Evolutionary conservation across 2,113 vertebrate species (phyloP), one percentile per base, ranked within the genome.

Genomic region (Pipra filicauda): DNA sequence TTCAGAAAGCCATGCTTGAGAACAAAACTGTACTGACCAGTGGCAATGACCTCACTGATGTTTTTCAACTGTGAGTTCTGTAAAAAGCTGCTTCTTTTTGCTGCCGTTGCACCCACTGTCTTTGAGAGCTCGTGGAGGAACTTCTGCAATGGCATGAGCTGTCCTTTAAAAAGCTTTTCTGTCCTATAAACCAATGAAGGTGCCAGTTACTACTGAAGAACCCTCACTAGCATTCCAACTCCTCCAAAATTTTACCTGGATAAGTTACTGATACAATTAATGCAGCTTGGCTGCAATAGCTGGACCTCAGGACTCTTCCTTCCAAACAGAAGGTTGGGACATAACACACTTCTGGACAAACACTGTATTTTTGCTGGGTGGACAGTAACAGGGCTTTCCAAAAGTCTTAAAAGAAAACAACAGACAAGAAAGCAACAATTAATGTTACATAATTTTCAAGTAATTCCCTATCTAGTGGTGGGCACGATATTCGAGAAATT

Each of bases 401-500:
- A 49, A 93, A 75, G 21, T 39, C 55, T 86, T 28, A 33, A 23
- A 72, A 54, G 41, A 9, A 80, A 78, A 5, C 7, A 77, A 72
- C 9, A 66, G 30, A 59, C 4, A 73, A 73, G 26, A 85, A 94
- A 86, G 55, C 17, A 92, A 70, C 22, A 49, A 5, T 23, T 39
- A 80, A 74, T 12, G 7, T 73, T 54, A 67, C 77, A 62, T 18
- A 0, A 48, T 41, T 88, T 82, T 44, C 55, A 71, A 84, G 59
- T 49, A 73, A 51, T 16, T 77, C 55, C 8, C 39, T 58, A 51
- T 19, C 30, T 21, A 90, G 22, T 0, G 0, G 26, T 0, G 51
- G 59, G 39, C 35, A 74, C 24, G 77, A 76, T n/a, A 64, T 2
- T 77, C 72, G 71, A 92, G 55, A 84, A 84, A 93, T 0, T 46